Conservation (phyloP, 2,113 vertebrate genomes). For the Heterotis niloticus region DNA sequence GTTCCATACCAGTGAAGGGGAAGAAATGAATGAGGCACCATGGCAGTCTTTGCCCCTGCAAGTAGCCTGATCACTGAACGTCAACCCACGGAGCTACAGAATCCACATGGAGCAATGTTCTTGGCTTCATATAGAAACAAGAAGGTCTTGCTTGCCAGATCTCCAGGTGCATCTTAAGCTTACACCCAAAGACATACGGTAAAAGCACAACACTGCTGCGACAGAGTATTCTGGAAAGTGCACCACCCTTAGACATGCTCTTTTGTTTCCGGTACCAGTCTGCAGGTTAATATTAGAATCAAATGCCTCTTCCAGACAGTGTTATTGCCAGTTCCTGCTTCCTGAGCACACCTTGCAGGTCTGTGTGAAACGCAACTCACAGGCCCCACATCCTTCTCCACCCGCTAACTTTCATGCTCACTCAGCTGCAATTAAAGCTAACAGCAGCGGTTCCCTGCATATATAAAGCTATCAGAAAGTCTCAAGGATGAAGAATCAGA, state of each 20-base stretch:
- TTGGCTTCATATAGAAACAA: not conserved
- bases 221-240: not conserved
- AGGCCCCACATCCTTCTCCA: not conserved
- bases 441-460: not conserved
- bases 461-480: not conserved
- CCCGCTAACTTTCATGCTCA: slow-evolving; percentile 8
- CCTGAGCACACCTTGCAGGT: not conserved
- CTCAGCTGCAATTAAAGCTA: not conserved
- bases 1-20: not conserved
- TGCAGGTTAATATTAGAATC: not conserved
- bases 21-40: not conserved
- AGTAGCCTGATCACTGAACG: not conserved
- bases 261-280: not conserved
- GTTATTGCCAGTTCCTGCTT: not conserved
- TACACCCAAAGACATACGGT: not conserved
- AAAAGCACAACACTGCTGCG: not conserved
- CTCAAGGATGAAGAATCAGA: not conserved
- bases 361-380: not conserved
- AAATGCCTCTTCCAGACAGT: not conserved
- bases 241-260: not conserved
- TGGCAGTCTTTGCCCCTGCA: not conserved
- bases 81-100: not conserved
- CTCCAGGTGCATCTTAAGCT: not conserved
- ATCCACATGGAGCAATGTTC: not conserved
- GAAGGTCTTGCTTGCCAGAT: not conserved